These are phyloP conservation scores for Euclidia mi DNA, from an alignment of 2,888 invertebrate genomes.

Conservation along the genomic window DNA sequence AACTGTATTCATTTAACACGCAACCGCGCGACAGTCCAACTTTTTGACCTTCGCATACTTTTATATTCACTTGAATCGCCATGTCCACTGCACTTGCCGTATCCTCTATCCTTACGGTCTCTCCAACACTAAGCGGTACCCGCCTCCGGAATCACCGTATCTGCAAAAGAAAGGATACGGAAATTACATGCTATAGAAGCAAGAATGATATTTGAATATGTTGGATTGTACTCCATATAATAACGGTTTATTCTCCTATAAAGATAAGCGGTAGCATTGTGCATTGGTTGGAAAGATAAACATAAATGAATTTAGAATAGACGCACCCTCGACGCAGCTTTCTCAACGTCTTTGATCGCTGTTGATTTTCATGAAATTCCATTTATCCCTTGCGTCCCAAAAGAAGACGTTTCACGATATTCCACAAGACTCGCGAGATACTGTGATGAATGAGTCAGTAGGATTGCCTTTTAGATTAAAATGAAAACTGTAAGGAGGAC, in stretches of 20 bases:
- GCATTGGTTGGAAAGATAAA: constrained; percentile 44
- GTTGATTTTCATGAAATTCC: constrained; percentile 45
- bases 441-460: constrained; percentile 58
- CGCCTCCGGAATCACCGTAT: constrained; percentile 29
- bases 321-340: constrained; percentile 27
- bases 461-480: constrained; percentile 60
- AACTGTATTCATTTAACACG: constrained; percentile 27
- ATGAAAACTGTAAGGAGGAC: constrained; percentile 52
- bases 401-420: constrained; percentile 47
- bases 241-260: constrained; percentile 25
- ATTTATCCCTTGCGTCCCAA: constrained; percentile 51
- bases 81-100: constrained; percentile 10
- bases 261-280: constrained; percentile 29
- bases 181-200: constrained; percentile 23
- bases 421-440: constrained; percentile 52
- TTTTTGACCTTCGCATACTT: constrained; percentile 52
- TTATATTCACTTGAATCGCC: constrained; percentile 21
- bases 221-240: constrained; percentile 25
- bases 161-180: constrained; percentile 43
- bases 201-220: constrained; percentile 17
- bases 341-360: constrained; percentile 46
- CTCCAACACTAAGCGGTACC: constrained; percentile 2
- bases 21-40: constrained; percentile 34
- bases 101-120: constrained; percentile 7
- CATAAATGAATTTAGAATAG: constrained; percentile 39